These are phyloP conservation scores for Aradophagus sp. DNA, from an alignment of 1,140 invertebrate genomes.

Conservation along the genomic window DNA sequence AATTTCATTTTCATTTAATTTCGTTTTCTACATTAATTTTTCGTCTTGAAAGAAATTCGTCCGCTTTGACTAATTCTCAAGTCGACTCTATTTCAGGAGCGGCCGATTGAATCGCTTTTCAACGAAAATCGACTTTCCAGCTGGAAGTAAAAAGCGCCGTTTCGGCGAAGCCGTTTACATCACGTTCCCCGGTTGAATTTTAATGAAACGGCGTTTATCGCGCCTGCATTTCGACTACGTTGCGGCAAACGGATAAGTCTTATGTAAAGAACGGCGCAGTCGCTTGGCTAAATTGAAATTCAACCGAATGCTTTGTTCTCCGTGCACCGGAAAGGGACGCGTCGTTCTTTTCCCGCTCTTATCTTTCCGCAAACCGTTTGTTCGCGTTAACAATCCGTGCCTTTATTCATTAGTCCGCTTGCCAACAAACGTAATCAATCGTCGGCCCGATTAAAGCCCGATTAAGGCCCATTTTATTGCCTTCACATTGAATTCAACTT, in stretches of 20 bases:
- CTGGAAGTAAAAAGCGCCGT: too few species aligned
- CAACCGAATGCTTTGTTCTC: constrained; percentile 43
- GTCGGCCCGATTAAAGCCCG: constrained; percentile 5
- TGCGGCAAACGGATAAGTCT: constrained; percentile 27
- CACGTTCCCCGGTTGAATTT: constrained; percentile 25
- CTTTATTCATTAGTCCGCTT: constrained; percentile 13
- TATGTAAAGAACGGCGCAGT: constrained; percentile 43
- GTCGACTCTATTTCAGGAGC: too few species aligned
- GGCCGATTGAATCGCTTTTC: too few species aligned
- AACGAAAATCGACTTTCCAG: constrained; percentile 7
- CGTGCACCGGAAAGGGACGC: constrained; percentile 37
- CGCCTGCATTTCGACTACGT: constrained; percentile 11
- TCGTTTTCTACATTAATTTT: too few species aligned
- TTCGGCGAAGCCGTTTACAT: constrained; percentile 23
- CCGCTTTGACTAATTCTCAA: neutral
- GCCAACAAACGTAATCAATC: constrained; percentile 31
- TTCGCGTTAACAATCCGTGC: constrained; percentile 24
- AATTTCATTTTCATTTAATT: too few species aligned
- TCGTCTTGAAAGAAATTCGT: too few species aligned
- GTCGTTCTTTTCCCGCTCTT: constrained; percentile 44
- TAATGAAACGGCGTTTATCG: constrained; percentile 23
- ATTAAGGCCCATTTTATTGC: too few species aligned
- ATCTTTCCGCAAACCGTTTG: constrained; percentile 30
- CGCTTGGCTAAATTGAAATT: constrained; percentile 52
- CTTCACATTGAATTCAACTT: too few species aligned